Base-by-base conservation (phyloP, 2,797 vertebrate species). In the Xiphophorus birchmanni region DNA sequence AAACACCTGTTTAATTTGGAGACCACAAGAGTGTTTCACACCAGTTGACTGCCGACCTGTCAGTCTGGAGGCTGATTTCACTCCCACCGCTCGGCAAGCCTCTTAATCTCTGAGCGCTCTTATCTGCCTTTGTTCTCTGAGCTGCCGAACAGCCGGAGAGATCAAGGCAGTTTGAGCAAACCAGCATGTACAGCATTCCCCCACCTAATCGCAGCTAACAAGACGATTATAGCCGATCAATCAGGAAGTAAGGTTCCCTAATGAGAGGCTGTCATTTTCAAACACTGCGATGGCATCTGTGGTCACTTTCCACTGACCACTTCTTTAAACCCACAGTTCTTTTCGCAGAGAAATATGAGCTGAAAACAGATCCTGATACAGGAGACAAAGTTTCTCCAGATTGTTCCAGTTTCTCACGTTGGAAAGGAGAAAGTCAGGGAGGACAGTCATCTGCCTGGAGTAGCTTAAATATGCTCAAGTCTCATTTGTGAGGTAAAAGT, bases 181-280 rank as follows among this genome's bases (percentile, higher is more conserved):
- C 75, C 81, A 73, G 81, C 86, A 37, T 80, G 85, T 81, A 12
- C 67, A 74, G 26, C 9, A 13, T 42, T 44, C 54, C 81, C 73
- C 21, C 58, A 69, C 83, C 81, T 86, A 77, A 90, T 93, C 87
- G 80, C 48, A 35, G 65, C 87, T 93, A 95, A 95, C 74, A 81
- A 93, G 91, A 82, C 80, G 92, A 94, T 94, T 94, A 93, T 74
- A 79, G 84, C 63, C 44, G 75, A 94, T 95, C 92, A 94, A 90
- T 94, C 89, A 89, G 78, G 75, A 75, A 75, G 81, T 73, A 18
- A 2, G 18, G n/a, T 77, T 37, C 75, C 80, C 86, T 92, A 88
- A 91, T 88, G 82, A 77, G 86, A 80, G 50, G 2, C 82, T 86
- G 88, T 88, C 87, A 83, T 86, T 75, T 82, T 82, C 69, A 74